Percentiles rank a stretch among this genome's conserved stretches.
Evolutionary conservation across 2,113 vertebrate genomes (phyloP).

Genomic region (Crotophaga sulcirostris): DNA sequence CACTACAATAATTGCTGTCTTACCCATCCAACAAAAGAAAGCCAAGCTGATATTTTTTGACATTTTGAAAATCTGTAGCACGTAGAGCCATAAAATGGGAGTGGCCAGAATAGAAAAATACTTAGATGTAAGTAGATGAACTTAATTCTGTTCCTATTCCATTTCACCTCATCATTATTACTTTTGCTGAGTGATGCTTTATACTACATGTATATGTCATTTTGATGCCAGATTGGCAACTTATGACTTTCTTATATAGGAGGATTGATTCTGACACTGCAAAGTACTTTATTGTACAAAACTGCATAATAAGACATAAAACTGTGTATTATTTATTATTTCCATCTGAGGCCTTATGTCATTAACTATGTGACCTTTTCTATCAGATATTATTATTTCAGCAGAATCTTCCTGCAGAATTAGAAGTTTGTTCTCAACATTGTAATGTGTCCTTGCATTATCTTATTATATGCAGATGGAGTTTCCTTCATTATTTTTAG

Average conservation of each 20-base stretch:
- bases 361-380: constrained; percentile 11
- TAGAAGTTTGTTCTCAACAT: not conserved
- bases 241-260: constrained; percentile 10
- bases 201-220: not conserved
- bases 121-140: not conserved
- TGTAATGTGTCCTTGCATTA: not conserved
- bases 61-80: not conserved
- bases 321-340: constrained; percentile 13
- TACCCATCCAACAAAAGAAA: not conserved
- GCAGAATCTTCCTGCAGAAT: not conserved
- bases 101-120: not conserved
- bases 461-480: not conserved
- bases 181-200: constrained; percentile 13
- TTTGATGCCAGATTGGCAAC: constrained; percentile 11
- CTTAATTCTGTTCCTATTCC: not conserved
- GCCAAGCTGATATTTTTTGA: not conserved
- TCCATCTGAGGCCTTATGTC: not conserved
- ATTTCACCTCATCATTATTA: not conserved
- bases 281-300: not conserved
- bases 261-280: not conserved
- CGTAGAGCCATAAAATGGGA: not conserved
- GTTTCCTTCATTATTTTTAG: not conserved
- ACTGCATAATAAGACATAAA: not conserved
- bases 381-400: not conserved
- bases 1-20: not conserved